Conservation (phyloP, 1,140 invertebrate genomes). For the Orchestia grillus region DNA sequence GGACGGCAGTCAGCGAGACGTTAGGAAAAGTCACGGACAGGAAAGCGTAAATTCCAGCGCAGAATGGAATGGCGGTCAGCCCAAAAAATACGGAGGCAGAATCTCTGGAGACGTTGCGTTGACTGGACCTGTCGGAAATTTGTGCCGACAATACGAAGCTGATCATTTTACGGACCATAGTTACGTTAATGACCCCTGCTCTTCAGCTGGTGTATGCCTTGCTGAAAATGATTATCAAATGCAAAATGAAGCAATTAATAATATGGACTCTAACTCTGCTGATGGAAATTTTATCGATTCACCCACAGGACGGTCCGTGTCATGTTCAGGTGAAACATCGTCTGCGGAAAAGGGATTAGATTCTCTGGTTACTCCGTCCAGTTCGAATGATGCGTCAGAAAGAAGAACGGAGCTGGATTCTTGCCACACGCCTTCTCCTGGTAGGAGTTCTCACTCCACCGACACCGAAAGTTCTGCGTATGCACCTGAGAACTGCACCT, state of each 20-base stretch:
- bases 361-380: background rate
- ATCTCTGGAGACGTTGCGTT: no score
- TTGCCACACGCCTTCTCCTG: no score
- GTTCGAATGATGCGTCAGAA: background rate
- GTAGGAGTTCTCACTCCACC: background rate
- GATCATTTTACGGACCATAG: background rate
- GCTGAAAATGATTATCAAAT: background rate
- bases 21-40: no score
- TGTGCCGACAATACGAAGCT: no score
- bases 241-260: background rate
- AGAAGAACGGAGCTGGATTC: background rate
- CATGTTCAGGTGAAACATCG: background rate
- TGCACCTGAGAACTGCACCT: background rate
- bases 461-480: background rate
- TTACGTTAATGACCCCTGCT: background rate
- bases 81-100: no score
- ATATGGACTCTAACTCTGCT: background rate
- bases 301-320: background rate
- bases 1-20: background rate
- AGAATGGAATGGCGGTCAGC: no score
- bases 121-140: no score
- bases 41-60: no score
- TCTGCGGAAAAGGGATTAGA: background rate
- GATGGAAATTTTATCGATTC: background rate
- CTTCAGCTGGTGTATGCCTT: background rate